phyloP scores from a whole-genome alignment of 1,140 invertebrate species.

The Copidosoma floridanum region DNA sequence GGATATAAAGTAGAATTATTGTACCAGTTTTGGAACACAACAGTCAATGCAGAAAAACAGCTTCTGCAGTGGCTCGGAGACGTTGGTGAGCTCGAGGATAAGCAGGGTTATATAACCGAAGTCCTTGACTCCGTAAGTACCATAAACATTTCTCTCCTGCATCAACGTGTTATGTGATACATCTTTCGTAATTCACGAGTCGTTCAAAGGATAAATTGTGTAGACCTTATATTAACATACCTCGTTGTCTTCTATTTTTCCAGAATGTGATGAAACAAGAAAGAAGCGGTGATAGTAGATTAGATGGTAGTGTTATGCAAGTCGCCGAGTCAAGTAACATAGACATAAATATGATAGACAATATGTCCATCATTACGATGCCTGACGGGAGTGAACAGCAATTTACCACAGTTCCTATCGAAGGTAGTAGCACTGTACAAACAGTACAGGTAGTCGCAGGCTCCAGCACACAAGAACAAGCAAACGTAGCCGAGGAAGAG shows the following conservation, averaged over 20 bases:
- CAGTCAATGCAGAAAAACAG: constrained; percentile 60
- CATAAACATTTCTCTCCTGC: background rate
- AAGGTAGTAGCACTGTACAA: constrained; percentile 44
- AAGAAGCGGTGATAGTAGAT: constrained; percentile 46
- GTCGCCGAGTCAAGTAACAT: constrained; percentile 49
- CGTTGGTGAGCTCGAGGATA: constrained; percentile 50
- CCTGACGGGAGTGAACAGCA: constrained; percentile 42
- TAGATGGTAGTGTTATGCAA: constrained; percentile 51
- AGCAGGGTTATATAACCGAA: constrained; percentile 48
- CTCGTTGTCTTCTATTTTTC: constrained; percentile 26
- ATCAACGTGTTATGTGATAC: background rate
- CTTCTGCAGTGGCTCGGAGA: constrained; percentile 58
- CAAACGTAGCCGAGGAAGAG: constrained; percentile 46
- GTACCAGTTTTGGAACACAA: constrained; percentile 63
- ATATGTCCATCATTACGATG: constrained; percentile 48
- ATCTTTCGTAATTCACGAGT: background rate
- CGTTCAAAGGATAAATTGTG: too few species aligned
- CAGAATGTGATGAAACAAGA: constrained; percentile 51
- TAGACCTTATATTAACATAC: too few species aligned
- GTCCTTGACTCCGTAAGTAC: constrained; percentile 44
- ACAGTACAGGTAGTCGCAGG: constrained; percentile 48
- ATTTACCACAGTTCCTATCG: constrained; percentile 55
- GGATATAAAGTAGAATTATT: constrained; percentile 62
- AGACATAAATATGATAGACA: constrained; percentile 51
- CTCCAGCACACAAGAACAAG: constrained; percentile 45